phyloP scores from a whole-genome alignment of 2,797 vertebrate species.

The Coluber constrictor region DNA sequence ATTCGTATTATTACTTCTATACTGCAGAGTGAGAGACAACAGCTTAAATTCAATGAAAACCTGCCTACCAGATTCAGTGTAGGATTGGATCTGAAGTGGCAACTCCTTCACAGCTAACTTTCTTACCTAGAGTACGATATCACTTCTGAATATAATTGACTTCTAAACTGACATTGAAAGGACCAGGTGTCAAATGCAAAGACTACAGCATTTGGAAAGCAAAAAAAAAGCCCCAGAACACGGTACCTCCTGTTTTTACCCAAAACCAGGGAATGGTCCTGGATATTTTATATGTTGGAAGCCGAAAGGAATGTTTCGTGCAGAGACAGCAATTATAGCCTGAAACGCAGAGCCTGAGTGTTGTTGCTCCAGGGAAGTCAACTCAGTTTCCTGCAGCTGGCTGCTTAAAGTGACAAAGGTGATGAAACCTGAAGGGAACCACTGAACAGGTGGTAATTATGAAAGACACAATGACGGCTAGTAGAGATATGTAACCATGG shows the following conservation, averaged over 20 bases:
- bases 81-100: neutral
- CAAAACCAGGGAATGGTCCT: neutral
- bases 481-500: slow-evolving; percentile 64
- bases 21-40: neutral
- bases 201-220: slow-evolving; percentile 4
- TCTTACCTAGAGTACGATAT: neutral
- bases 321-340: slow-evolving; percentile 66
- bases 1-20: neutral
- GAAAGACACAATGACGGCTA: slow-evolving; percentile 73
- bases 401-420: slow-evolving; percentile 69
- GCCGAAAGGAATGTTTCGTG: slow-evolving; percentile 46
- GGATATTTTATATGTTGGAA: slow-evolving; percentile 31
- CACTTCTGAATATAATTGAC: neutral
- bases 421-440: slow-evolving; percentile 72
- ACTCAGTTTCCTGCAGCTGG: slow-evolving; percentile 67
- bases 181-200: neutral
- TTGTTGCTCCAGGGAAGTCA: slow-evolving; percentile 66
- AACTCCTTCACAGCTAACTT: neutral
- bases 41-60: neutral
- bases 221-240: slow-evolving; percentile 41
- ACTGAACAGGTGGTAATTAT: slow-evolving; percentile 76
- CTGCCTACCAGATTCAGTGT: neutral
- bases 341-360: slow-evolving; percentile 65
- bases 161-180: neutral
- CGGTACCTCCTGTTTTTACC: slow-evolving; percentile 45